Conservation (phyloP, 2,888 invertebrate genomes). For the Protophormia terraenovae region DNA sequence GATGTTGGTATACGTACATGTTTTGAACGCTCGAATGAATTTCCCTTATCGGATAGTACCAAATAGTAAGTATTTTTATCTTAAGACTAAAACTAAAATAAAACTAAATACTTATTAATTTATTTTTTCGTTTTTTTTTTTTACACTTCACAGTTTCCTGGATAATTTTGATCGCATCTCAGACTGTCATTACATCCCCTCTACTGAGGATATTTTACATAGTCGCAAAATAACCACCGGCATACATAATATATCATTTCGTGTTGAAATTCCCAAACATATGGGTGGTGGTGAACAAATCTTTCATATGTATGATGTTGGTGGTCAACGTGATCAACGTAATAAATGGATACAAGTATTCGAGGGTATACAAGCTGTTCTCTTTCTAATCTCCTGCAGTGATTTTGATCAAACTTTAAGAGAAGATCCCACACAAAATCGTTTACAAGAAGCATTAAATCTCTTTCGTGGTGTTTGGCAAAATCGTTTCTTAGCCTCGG, state of each 20-base stretch:
- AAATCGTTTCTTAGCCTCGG: constrained; percentile 86
- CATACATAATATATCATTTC: constrained; percentile 89
- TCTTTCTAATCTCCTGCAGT: constrained; percentile 90
- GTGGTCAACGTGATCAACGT: constrained; percentile 90
- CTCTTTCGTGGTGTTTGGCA: constrained; percentile 90
- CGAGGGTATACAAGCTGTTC: constrained; percentile 90
- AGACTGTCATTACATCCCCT: constrained; percentile 86
- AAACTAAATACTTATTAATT: not conserved
- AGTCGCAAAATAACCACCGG: constrained; percentile 88
- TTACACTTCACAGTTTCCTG: constrained; percentile 85
- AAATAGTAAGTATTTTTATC: constrained; percentile 86
- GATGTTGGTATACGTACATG: constrained; percentile 88
- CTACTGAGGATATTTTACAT: constrained; percentile 89
- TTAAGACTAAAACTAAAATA: not conserved
- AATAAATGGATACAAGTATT: constrained; percentile 94
- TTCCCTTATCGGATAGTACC: constrained; percentile 90
- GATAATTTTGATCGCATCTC: constrained; percentile 87
- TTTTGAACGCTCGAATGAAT: constrained; percentile 88
- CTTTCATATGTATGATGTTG: constrained; percentile 93
- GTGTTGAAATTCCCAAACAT: constrained; percentile 86
- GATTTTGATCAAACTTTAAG: constrained; percentile 90
- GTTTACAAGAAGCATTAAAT: constrained; percentile 87
- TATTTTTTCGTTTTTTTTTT: not conserved
- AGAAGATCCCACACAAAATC: constrained; percentile 87
- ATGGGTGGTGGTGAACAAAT: constrained; percentile 87